Evolutionary conservation across 2,797 vertebrate species (phyloP), one percentile per base, ranked within the genome.

Genomic region (Orestias chungarensis): DNA sequence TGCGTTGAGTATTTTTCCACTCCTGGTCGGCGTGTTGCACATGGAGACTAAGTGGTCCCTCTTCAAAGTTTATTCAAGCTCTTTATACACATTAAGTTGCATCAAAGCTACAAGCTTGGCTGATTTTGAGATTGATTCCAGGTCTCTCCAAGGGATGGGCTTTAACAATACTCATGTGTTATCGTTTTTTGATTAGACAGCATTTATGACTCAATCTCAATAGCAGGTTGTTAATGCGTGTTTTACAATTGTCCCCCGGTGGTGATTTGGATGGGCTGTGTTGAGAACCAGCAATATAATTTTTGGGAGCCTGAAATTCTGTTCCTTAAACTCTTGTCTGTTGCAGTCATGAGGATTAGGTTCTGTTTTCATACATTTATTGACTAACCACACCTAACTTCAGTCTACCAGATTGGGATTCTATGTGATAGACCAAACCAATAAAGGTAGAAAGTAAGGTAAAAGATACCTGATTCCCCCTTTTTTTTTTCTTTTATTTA

Each of bases 81-180:
- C 68, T 71, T 77, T 86, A 91, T 91, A 92, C 91, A 88, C 71
- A 88, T 74, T 89, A 91, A 89, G 85, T 81, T 0, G 2, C 7
- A 55, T 62, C 18, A 18, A 20, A 40, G 57, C 40, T 33, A 43
- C 33, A 49, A 61, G 35, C 66, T 47, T 66, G 4, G 38, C 27
- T 55, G 47, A 10, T 15, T 68, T 10, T 70, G 33, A 72, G 33
- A 64, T 82, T 0, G 20, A 67, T 64, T 4, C 6, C 35, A 50
- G 52, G 66, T 0, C 1, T 84, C 31, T 31, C 61, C 71, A 66
- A 73, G 76, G 54, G 78, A 74, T 66, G 27, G 35, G 35, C 64
- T 75, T 66, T 81, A 68, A 79, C 78, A 84, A 33, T 68, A 68
- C 84, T 80, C 33, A 65, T 65, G 46, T 71, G 73, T 71, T 15